Conservation (phyloP, 2,888 invertebrate species). For the Drosophila suboccidentalis region DNA sequence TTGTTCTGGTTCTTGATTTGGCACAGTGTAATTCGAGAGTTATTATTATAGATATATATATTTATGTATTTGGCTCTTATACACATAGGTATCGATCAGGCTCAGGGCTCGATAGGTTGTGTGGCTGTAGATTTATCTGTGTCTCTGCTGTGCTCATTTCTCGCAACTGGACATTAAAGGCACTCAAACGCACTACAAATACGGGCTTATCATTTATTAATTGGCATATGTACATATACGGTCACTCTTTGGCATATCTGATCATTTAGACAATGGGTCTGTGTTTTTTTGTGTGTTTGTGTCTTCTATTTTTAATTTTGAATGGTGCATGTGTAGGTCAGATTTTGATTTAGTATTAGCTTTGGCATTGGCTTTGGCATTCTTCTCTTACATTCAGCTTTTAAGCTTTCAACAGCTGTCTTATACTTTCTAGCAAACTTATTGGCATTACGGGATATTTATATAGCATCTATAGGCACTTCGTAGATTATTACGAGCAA, state of each 20-base stretch:
- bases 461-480: conserved; percentile 27
- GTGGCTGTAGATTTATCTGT: conserved; percentile 7
- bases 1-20: conserved; percentile 29
- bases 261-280: conserved; percentile 29
- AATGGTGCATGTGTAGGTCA: conserved; percentile 42
- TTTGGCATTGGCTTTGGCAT: conserved; percentile 56
- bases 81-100: conserved; percentile 35
- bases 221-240: conserved; percentile 35
- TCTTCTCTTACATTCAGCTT: conserved; percentile 15
- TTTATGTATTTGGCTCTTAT: conserved; percentile 10
- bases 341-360: conserved; percentile 29
- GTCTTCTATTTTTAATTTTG: conserved; percentile 8
- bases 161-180: conserved; percentile 6
- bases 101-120: conserved; percentile 23
- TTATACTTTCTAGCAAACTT: conserved; percentile 56
- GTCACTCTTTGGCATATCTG: conserved; percentile 33
- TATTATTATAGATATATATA: conserved; percentile 6
- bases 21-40: conserved; percentile 26
- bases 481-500: conserved; percentile 26
- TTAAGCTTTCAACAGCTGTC: conserved; percentile 19
- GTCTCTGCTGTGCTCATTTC: conserved; percentile 10
- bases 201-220: conserved; percentile 10
- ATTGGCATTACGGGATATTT: conserved; percentile 45
- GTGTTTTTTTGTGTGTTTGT: conserved; percentile 27
- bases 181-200: conserved; percentile 12